Conservation (phyloP, 2,888 invertebrate genomes). For the Synergus laeviventris region DNA sequence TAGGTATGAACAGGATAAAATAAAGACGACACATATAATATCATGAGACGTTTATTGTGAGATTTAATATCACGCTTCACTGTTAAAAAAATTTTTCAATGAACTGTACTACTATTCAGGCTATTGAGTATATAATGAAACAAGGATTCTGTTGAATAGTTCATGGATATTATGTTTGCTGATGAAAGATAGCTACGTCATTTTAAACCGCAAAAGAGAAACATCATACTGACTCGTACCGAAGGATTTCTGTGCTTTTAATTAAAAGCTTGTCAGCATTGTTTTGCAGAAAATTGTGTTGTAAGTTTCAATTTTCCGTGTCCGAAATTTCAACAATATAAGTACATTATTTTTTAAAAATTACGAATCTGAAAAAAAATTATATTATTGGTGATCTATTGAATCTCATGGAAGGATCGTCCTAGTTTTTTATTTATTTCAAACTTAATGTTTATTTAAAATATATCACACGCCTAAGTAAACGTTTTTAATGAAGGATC, state of each 20-base stretch:
- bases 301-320: neutral
- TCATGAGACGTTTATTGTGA: neutral
- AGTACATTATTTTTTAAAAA: neutral
- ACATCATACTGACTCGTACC: neutral
- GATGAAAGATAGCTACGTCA: constrained; percentile 4
- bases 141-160: constrained; percentile 33
- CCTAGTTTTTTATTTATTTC: constrained; percentile 16
- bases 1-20: too few species aligned
- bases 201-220: constrained; percentile 5
- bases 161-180: constrained; percentile 18
- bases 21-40: too few species aligned
- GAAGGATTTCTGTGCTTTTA: constrained; percentile 17
- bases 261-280: neutral
- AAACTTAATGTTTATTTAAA: neutral
- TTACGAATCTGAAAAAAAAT: too few species aligned
- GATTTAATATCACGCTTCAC: neutral
- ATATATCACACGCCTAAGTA: neutral
- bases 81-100: neutral
- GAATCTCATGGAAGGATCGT: neutral
- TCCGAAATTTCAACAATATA: neutral
- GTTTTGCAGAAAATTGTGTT: neutral
- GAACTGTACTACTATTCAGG: neutral
- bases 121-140: neutral
- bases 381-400: too few species aligned
- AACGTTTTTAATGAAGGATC: neutral